Evolutionary conservation across 2,797 vertebrate genomes (phyloP), one percentile per base, ranked within the genome.

Genomic region (Falco cherrug): DNA sequence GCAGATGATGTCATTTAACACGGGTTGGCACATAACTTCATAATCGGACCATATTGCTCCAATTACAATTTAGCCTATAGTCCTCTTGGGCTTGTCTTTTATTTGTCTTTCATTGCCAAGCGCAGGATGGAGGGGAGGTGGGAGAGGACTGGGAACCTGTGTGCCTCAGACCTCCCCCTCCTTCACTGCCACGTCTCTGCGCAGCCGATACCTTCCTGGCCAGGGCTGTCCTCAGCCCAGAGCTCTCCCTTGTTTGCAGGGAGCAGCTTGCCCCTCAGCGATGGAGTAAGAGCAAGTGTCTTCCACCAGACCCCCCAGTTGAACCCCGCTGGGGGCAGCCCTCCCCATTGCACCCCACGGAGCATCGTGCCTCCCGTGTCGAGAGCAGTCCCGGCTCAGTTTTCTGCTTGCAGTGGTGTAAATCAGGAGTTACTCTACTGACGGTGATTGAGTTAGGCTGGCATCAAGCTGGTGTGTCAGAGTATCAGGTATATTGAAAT

Each of bases 1-100:
- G 88, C 97, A 98, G 97, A 98, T 98, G 97, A 97, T 98, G 96
- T 94, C 94, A 84, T 96, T 97, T 97, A 79, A 96, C 53, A 86
- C 68, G 84, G 93, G 94, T 31, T 97, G 95, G 97, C 97, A 97
- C 93, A 64, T 88, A 94, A 84, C 93, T 97, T 96, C 87, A 93
- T 95, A 96, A 97, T 95, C 26, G 5, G 95, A 81, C 96, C 97
- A 97, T 97, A 97, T 97, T 97, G 96, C 96, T 97, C 96, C 98
- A 98, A 98, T 98, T 98, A 97, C 97, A 95, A 64, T 96, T 88
- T 84, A 96, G 93, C 95, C 96, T 85, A 89, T 47, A 88, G 95
- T 73, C 80, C 93, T 95, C 93, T 84, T 74, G 96, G 94, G 89
- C 87, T 81, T 54, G 22, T 91, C 95, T 96, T 96, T 92, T 78